A percentile compares a stretch with the other conserved stretches of the same genome.
These are phyloP conservation scores for Centruroides sculpturatus DNA, from an alignment of 1,140 invertebrate species.

Conservation along the genomic window DNA sequence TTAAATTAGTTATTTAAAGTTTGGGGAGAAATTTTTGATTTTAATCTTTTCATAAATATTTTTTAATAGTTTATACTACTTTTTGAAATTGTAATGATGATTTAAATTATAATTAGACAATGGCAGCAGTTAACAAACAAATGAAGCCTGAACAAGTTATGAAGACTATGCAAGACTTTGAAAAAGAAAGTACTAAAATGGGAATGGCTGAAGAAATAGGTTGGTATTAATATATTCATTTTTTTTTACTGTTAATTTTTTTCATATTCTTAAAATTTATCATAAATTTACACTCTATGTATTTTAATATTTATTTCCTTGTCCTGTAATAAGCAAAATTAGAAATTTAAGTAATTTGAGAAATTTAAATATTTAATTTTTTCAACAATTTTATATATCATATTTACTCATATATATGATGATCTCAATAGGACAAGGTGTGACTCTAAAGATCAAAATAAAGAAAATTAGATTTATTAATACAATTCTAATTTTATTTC, in stretches of 20 bases:
- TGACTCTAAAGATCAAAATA: no score
- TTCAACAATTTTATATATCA: no score
- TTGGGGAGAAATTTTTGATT: not conserved
- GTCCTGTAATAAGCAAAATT: no score
- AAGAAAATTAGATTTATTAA: no score
- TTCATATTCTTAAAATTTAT: no score
- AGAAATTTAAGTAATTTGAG: no score
- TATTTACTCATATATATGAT: no score
- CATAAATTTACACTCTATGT: no score
- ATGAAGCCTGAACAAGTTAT: constrained; percentile 72
- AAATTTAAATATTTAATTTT: no score
- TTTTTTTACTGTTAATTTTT: not conserved
- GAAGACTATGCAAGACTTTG: constrained; percentile 65
- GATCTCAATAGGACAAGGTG: no score
- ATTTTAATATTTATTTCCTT: no score
- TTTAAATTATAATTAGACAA: constrained; percentile 37
- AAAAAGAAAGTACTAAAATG: constrained; percentile 67
- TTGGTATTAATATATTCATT: constrained; percentile 34
- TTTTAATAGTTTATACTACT: not conserved
- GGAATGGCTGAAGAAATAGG: constrained; percentile 92
- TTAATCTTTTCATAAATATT: not conserved
- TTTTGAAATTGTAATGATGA: constrained; percentile 6
- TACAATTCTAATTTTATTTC: no score
- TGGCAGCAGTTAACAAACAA: constrained; percentile 72
- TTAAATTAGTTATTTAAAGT: not conserved